Percentiles rank a stretch among this genome's conserved stretches.
Evolutionary conservation across 2,113 vertebrate genomes (phyloP).

Genomic region (Regulus satrapa): DNA sequence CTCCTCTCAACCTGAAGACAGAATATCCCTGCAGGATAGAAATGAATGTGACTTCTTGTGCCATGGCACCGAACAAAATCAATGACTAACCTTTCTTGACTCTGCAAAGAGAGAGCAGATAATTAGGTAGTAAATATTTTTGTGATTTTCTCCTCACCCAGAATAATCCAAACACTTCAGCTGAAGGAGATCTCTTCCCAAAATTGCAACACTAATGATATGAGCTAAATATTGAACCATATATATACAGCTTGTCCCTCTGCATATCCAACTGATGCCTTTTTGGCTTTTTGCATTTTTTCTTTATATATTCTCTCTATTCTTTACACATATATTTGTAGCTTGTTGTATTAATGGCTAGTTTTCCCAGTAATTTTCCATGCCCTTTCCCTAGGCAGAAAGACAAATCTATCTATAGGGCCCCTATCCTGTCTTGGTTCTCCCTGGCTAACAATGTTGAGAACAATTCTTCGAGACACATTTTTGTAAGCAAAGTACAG

Average conservation of each 20-base stretch:
- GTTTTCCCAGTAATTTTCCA: neutral
- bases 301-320: neutral
- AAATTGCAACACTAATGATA: neutral
- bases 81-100: rapidly evolving
- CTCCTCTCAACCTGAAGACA: neutral
- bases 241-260: neutral
- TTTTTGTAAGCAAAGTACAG: neutral
- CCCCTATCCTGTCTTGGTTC: neutral
- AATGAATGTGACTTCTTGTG: neutral
- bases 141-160: neutral
- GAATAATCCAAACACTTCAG: neutral
- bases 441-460: neutral
- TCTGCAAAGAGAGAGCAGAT: neutral
- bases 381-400: neutral
- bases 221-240: neutral
- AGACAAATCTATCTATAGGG: neutral
- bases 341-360: neutral
- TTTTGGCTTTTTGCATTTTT: neutral
- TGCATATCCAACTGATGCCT: rapidly evolving
- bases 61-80: neutral
- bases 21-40: neutral
- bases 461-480: neutral
- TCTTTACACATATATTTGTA: neutral
- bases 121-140: neutral
- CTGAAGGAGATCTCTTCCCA: neutral